Evolutionary conservation across 2,797 vertebrate genomes (phyloP), one percentile per base, ranked within the genome.

Genomic region (Bradypus variegatus): DNA sequence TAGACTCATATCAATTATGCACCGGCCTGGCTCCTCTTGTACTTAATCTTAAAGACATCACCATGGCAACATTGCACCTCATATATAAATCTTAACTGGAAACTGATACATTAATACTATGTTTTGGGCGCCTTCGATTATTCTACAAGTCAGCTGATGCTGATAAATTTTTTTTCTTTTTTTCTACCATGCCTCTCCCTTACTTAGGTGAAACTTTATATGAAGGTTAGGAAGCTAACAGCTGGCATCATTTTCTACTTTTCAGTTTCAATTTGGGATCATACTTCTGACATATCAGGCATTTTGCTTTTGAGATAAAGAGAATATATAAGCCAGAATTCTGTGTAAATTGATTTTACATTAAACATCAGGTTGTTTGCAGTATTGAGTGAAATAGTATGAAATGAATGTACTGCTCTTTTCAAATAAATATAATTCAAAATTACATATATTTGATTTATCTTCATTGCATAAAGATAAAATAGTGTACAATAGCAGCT

Each of bases 51-150:
- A 73, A 2, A 91, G 82, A 93, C 65, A 58, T 64, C 55, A 29
- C 60, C 0, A 0, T 60, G 27, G 65, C 48, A 81, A 48, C 82
- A 90, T 85, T 96, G 94, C 31, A 78, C 65, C 93, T 90, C 29
- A 5, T 82, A 89, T 90, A 92, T 91, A 80, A 88, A 93, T 86
- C 90, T 95, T 96, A 93, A 96, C 95, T 95, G 92, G 94, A 96
- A 97, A 93, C 86, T 33, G 95, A 92, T 85, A 95, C 90, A 92
- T 60, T 89, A 91, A 55, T 94, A 93, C 94, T 95, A 94, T 84
- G 91, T 92, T 85, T 94, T 96, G 90, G 58, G 79, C 64, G 41
- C 70, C 60, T 94, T 84, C 53, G 23, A 7, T 84, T 67, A 62
- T 89, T 92, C 55, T 89, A 2, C 36, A 41, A 70, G 55, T 92